Percentiles rank a stretch among this genome's conserved stretches.
Evolutionary conservation across 2,888 invertebrate genomes (phyloP).

Genomic region (Hydraecia micacea): DNA sequence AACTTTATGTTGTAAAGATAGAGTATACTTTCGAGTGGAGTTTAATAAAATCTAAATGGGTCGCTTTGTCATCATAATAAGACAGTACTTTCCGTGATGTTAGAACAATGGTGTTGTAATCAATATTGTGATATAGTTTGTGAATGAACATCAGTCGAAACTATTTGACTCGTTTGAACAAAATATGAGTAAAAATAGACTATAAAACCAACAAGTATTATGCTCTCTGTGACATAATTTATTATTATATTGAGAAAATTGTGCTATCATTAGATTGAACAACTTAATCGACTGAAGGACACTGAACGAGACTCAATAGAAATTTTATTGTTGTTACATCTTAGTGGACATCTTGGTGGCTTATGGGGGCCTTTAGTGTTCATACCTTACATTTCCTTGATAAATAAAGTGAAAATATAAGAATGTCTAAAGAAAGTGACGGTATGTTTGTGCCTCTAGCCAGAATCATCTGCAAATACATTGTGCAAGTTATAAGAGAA

Average conservation of each 20-base stretch:
- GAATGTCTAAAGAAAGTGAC: constrained; percentile 82
- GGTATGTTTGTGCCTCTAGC: constrained; percentile 77
- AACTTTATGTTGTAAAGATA: neutral
- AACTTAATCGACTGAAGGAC: neutral
- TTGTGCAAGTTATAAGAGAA: constrained; percentile 78
- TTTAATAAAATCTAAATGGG: neutral
- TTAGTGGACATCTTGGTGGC: neutral
- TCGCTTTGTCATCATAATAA: constrained; percentile 20
- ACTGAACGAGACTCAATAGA: neutral
- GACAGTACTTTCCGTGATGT: constrained; percentile 41
- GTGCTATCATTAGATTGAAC: neutral
- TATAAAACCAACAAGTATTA: neutral
- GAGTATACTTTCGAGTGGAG: constrained; percentile 17
- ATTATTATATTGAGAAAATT: neutral
- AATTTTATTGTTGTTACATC: neutral
- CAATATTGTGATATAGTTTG: constrained; percentile 25
- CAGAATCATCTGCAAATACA: constrained; percentile 74
- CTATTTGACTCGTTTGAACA: too few species aligned
- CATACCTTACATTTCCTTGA: neutral
- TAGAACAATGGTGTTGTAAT: constrained; percentile 24
- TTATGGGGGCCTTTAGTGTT: neutral
- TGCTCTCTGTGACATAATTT: neutral
- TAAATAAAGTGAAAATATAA: neutral
- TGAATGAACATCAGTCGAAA: constrained; percentile 6
- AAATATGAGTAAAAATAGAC: neutral